phyloP scores from a whole-genome alignment of 92 coral and sea anemone species.

The Pocillopora meandrina region DNA sequence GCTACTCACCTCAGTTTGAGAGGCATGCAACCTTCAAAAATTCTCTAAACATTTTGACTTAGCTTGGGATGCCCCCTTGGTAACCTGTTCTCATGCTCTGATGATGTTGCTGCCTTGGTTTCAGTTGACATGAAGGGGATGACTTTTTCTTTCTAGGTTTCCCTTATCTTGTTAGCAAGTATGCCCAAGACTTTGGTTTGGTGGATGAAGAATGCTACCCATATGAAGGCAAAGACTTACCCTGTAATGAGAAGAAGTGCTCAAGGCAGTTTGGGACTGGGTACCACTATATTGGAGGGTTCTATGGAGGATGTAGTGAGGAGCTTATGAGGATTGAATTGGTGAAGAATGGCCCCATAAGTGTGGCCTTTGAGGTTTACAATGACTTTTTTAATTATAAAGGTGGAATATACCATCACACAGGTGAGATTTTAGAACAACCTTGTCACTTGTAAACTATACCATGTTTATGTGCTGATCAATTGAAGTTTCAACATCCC shows the following conservation, averaged over 20 bases:
- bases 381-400: slow-evolving; percentile 63
- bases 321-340: slow-evolving; percentile 63
- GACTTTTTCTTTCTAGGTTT: slow-evolving; percentile 46
- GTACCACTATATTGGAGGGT: slow-evolving; percentile 75
- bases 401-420: slow-evolving; percentile 69
- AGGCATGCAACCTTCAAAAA: no score
- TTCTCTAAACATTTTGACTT: no score
- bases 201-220: slow-evolving; percentile 70
- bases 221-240: slow-evolving; percentile 55
- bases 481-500: no score
- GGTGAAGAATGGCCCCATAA: slow-evolving; percentile 66
- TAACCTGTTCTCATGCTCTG: no score
- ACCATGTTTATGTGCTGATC: background rate
- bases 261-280: slow-evolving; percentile 56
- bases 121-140: background rate
- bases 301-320: slow-evolving; percentile 78
- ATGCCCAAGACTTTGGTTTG: slow-evolving; percentile 77
- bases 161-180: slow-evolving; percentile 70
- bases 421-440: slow-evolving; percentile 34
- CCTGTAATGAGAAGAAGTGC: slow-evolving; percentile 52
- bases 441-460: background rate
- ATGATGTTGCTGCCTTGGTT: no score
- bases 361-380: slow-evolving; percentile 64
- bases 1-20: no score
- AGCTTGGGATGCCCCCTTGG: no score